Evolutionary conservation across 2,113 vertebrate genomes (phyloP), one percentile per base, ranked within the genome.

Genomic region (Anolis carolinensis): DNA sequence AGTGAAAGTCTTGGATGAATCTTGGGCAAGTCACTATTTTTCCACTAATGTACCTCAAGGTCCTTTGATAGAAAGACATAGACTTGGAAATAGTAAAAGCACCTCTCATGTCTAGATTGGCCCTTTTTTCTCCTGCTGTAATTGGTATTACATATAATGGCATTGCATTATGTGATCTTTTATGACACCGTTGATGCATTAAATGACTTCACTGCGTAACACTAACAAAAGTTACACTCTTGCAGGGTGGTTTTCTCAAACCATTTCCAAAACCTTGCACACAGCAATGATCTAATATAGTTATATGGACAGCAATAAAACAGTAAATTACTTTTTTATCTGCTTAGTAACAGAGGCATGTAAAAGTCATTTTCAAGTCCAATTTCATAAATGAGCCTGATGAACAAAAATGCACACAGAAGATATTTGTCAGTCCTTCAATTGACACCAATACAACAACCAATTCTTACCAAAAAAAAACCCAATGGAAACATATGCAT

Each of bases 321-420:
- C 50, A 55, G n/a, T 82, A 82, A 82, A 82, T 72, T 55, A 70
- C n/a, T 70, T 52, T 71, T 59, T 72, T 82, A 82, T 82, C 70
- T 6, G 32, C 32, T 72, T 82, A 18, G 23, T 71, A 72, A 72
- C 36, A 18, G 70, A 55, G 16, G 67, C 68, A 73, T 55, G 50
- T 36, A 72, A 82, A 82, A 59, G 72, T 71, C n/a, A 34, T 82
- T 82, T 82, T 30, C 10, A 14, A 25, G 55, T 36, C 68, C 81
- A 72, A 23, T 52, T 55, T 78, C 59, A 65, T 65, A 80, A 80
- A 80, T 67, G 34, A 80, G 7, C 1, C 23, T 16, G 36, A 30
- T 65, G 63, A 4, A 36, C 21, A 21, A 18, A 62, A 79, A 36
- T 36, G 21, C n/a, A 79, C 5, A 25, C 5, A 32, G 34, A 80